Conservation (phyloP, 2,113 vertebrate species). For the Gavialis gangeticus region DNA sequence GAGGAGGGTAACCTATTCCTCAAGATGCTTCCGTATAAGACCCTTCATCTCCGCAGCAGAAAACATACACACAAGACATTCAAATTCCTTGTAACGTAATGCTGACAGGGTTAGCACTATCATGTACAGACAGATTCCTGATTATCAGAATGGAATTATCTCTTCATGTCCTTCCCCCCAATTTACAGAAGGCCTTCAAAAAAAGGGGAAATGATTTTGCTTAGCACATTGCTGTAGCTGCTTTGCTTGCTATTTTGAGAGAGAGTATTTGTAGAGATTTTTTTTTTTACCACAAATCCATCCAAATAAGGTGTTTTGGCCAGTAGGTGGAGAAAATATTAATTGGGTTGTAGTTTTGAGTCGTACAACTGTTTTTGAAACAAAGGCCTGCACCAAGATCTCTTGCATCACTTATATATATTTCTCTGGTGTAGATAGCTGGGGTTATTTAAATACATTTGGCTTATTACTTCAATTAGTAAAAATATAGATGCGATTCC, state of each 20-base stretch:
- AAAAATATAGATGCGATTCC: background rate
- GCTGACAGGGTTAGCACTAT: background rate
- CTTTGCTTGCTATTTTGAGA: background rate
- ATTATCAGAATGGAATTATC: background rate
- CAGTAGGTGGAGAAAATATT: background rate
- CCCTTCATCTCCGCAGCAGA: background rate
- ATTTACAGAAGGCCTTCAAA: background rate
- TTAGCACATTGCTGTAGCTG: background rate
- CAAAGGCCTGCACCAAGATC: background rate
- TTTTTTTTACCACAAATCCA: background rate
- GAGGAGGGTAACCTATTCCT: constrained; percentile 19
- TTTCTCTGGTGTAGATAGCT: background rate
- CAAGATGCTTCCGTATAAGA: background rate
- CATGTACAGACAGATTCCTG: background rate
- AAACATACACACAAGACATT: background rate
- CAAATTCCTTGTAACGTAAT: background rate
- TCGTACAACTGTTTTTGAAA: background rate
- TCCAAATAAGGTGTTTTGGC: background rate
- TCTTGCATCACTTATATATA: background rate
- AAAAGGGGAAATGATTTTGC: background rate
- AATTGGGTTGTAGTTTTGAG: background rate
- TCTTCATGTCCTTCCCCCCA: background rate
- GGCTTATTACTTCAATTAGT: background rate
- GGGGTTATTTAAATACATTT: background rate
- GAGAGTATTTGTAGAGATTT: background rate